Percentiles rank a stretch among this genome's conserved stretches.
Conservation (phyloP, 1,140 invertebrate species). For the Papilio glaucus region DNA sequence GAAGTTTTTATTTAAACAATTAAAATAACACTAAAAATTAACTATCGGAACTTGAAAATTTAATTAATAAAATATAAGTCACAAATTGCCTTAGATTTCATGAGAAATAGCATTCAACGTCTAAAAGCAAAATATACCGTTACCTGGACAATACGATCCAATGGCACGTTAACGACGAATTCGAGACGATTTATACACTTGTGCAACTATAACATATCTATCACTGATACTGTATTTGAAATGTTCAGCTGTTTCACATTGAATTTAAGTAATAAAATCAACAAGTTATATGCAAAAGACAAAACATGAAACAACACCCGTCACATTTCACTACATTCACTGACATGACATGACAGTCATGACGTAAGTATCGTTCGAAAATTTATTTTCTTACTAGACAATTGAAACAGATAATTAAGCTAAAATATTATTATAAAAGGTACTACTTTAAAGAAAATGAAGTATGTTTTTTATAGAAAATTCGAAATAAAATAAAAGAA, state of each 20-base stretch:
- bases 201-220: slow-evolving; percentile 63
- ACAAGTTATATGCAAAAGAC: slow-evolving; percentile 76
- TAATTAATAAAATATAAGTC: slow-evolving; percentile 35
- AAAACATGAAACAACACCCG: slow-evolving; percentile 70
- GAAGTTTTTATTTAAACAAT: background rate
- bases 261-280: slow-evolving; percentile 72
- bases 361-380: slow-evolving; percentile 58
- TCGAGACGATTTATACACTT: slow-evolving; percentile 50
- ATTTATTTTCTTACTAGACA: slow-evolving; percentile 22
- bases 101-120: slow-evolving; percentile 60
- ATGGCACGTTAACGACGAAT: slow-evolving; percentile 48
- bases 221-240: slow-evolving; percentile 46
- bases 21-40: background rate
- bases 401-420: background rate
- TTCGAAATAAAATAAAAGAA: no score
- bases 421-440: background rate
- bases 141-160: slow-evolving; percentile 69
- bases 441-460: no score
- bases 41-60: slow-evolving; percentile 20
- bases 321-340: slow-evolving; percentile 76
- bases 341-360: slow-evolving; percentile 55
- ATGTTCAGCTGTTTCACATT: slow-evolving; percentile 60
- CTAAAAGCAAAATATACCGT: slow-evolving; percentile 78
- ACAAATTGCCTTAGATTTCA: slow-evolving; percentile 43
- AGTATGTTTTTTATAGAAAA: no score